A percentile compares a stretch with the other conserved stretches of the same genome.
phyloP scores from a whole-genome alignment of 2,888 invertebrate genomes.

The Agrilus cyanescens region DNA sequence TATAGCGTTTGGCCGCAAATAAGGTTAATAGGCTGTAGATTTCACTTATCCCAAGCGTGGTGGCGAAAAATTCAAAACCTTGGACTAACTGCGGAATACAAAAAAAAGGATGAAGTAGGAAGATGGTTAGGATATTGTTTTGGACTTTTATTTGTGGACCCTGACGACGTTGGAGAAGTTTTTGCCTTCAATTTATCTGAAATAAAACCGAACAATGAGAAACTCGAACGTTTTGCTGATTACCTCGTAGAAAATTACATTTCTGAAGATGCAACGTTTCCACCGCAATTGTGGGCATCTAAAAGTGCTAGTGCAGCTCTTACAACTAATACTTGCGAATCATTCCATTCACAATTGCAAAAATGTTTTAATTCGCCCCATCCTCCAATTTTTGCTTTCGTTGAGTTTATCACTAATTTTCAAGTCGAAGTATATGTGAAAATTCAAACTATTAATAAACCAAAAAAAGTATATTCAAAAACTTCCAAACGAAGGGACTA shows the following conservation, averaged over 20 bases:
- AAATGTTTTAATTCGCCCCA: too few relatives aligned
- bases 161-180: conserved; percentile 1
- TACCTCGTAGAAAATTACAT: conserved; percentile 3
- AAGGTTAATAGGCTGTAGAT: background rate
- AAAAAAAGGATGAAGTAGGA: background rate
- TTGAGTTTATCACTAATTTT: too few relatives aligned
- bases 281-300: background rate
- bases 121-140: background rate
- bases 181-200: conserved; percentile 1
- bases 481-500: too few relatives aligned
- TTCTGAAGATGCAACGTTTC: conserved; percentile 2
- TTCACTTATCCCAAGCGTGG: conserved; percentile 2
- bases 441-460: too few relatives aligned
- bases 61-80: conserved; percentile 3
- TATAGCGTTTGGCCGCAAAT: background rate
- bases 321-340: too few relatives aligned
- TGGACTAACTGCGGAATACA: conserved; percentile 1
- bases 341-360: too few relatives aligned
- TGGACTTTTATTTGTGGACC: background rate
- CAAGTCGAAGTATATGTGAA: too few relatives aligned
- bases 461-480: too few relatives aligned
- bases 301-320: too few relatives aligned
- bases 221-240: background rate
- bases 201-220: background rate
- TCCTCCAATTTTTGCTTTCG: too few relatives aligned